Conservation (phyloP, 2,797 vertebrate species). For the Premnoplex brunnescens region DNA sequence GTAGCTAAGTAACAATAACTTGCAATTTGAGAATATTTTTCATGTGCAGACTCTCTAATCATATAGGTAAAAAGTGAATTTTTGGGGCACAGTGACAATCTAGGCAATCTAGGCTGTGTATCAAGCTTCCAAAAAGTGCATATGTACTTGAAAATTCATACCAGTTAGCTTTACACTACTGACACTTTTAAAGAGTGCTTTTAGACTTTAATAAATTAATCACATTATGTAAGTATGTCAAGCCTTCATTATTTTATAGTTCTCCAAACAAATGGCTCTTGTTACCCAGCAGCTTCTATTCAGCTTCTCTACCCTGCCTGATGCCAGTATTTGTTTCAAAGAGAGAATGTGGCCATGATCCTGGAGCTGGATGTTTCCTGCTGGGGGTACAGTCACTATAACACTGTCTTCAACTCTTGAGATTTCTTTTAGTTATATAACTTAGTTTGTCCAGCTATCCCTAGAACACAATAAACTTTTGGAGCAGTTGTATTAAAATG, state of each 20-base stretch:
- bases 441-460: not conserved
- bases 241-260: not conserved
- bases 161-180: not conserved
- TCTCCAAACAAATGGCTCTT: slow-evolving; percentile 20
- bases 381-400: not conserved
- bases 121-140: not conserved
- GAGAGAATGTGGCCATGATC: not conserved
- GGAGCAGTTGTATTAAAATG: not conserved
- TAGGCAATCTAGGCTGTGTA: not conserved
- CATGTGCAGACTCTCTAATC: not conserved
- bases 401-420: not conserved
- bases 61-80: not conserved
- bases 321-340: not conserved
- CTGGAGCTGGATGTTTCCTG: not conserved
- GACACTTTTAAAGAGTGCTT: not conserved
- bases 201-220: not conserved
- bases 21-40: slow-evolving; percentile 24
- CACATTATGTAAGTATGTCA: not conserved
- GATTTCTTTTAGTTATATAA: not conserved
- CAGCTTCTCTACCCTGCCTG: not conserved
- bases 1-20: not conserved
- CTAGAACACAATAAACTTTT: not conserved
- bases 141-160: not conserved
- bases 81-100: not conserved
- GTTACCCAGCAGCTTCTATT: slow-evolving; percentile 9